Evolutionary conservation across 2,113 vertebrate species (phyloP).

Genomic region (Ictalurus punctatus): DNA sequence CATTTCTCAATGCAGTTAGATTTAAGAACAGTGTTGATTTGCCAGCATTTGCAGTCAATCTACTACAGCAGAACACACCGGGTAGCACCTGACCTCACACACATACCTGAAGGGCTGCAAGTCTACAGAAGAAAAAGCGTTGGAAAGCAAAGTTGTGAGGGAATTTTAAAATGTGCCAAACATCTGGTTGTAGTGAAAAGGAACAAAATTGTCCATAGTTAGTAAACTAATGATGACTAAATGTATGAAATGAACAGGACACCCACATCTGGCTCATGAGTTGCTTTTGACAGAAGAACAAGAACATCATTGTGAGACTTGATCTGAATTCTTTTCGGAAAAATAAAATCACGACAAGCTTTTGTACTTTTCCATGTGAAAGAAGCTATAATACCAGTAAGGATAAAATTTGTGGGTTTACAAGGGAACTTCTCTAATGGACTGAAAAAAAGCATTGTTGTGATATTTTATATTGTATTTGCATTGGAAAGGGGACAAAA

Average conservation of each 20-base stretch:
- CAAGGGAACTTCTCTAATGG: background rate
- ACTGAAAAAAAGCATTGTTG: background rate
- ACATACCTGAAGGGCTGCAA: background rate
- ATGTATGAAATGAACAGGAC: background rate
- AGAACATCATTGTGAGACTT: background rate
- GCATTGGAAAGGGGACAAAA: background rate
- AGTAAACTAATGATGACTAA: background rate
- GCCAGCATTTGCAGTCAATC: background rate
- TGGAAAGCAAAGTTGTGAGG: background rate
- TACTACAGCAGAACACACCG: background rate
- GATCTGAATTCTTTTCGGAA: background rate
- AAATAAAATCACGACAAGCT: background rate
- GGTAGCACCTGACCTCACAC: background rate
- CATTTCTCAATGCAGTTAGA: background rate
- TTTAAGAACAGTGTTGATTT: background rate
- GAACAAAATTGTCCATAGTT: too few relatives aligned
- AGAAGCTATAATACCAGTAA: background rate
- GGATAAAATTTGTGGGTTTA: background rate
- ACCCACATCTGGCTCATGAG: background rate
- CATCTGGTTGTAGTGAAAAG: background rate
- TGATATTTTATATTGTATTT: background rate
- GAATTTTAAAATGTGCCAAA: background rate
- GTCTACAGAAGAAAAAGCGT: background rate
- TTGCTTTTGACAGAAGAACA: background rate
- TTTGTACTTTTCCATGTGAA: background rate